These are phyloP conservation scores for Cheilosia pagana DNA, from an alignment of 2,888 invertebrate genomes.

Conservation along the genomic window DNA sequence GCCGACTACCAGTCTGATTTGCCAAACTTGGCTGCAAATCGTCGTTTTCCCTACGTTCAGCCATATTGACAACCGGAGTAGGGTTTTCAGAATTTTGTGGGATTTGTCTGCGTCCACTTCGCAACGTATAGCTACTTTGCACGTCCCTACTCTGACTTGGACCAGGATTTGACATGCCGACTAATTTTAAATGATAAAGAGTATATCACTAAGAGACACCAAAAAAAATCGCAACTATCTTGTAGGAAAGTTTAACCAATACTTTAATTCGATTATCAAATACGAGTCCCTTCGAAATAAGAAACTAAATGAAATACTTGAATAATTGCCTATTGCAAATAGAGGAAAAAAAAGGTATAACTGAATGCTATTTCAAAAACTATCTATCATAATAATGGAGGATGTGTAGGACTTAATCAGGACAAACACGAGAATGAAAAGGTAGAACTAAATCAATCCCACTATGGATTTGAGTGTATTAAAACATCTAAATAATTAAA, in stretches of 20 bases:
- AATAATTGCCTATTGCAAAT: neutral
- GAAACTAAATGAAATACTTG: neutral
- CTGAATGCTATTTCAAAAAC: too few relatives aligned
- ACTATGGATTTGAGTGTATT: too few relatives aligned
- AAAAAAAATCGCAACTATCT: neutral
- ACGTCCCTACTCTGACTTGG: neutral
- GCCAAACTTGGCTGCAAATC: neutral
- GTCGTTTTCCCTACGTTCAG: neutral
- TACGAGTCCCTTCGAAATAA: neutral
- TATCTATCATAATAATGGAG: neutral
- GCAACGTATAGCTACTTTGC: neutral
- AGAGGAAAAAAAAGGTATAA: too few relatives aligned
- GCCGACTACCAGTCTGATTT: too few relatives aligned
- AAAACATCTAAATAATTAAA: too few relatives aligned
- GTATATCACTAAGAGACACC: neutral
- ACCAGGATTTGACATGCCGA: neutral
- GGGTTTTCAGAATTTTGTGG: neutral
- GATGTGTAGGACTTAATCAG: neutral
- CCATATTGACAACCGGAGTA: neutral
- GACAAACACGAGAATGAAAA: neutral
- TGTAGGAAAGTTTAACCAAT: too few relatives aligned
- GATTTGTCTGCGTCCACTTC: neutral
- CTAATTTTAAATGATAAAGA: neutral
- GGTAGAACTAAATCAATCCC: neutral
- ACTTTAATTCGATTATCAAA: too few relatives aligned